Evolutionary conservation across 1,140 invertebrate species (phyloP).

Genomic region (Drosophila sproati): DNA sequence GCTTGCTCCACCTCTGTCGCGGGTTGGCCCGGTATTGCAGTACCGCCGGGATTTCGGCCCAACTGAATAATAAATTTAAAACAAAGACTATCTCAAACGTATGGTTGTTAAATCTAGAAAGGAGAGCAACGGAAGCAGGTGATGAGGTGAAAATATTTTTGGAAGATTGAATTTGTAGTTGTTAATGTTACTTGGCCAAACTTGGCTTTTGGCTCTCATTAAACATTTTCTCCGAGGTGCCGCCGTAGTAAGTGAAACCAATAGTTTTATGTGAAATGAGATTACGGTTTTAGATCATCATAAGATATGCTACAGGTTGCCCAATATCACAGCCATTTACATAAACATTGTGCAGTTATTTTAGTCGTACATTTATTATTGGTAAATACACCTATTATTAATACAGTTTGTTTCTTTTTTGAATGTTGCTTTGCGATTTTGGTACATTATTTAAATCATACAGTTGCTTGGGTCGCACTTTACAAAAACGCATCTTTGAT

Average conservation of each 20-base stretch:
- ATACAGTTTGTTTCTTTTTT: constrained; percentile 67
- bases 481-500: constrained; percentile 45
- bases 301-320: no score
- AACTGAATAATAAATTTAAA: constrained; percentile 21
- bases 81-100: no score
- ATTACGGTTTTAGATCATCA: no score
- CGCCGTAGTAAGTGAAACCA: no score
- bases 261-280: no score
- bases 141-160: no score
- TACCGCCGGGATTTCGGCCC: constrained; percentile 77
- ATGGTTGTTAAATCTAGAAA: not conserved
- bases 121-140: no score
- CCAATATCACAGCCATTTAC: no score
- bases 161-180: no score
- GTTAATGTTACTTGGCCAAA: no score
- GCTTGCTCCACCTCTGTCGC: constrained; percentile 61
- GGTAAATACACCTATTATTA: constrained; percentile 74
- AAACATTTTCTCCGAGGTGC: no score
- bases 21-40: constrained; percentile 86
- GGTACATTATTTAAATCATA: constrained; percentile 53
- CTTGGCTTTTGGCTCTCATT: no score
- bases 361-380: constrained; percentile 74
- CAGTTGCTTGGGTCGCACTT: constrained; percentile 48
- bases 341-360: constrained; percentile 33
- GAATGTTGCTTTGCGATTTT: constrained; percentile 58